Percentiles rank a stretch among this genome's conserved stretches.
These are phyloP conservation scores for Hyppa rectilinea DNA, from an alignment of 2,888 invertebrate genomes.

Conservation along the genomic window DNA sequence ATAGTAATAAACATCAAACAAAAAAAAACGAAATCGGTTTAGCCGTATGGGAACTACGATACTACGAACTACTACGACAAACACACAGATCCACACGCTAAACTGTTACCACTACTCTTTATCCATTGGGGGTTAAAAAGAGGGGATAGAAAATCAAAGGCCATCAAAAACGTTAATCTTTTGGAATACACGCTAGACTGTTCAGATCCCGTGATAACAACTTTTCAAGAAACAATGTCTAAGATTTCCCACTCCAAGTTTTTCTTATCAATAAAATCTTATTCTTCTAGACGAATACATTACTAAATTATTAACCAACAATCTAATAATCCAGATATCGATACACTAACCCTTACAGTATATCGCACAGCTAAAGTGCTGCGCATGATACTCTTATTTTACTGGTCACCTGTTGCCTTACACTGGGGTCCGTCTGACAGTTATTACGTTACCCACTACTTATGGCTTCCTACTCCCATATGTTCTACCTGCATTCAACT, in stretches of 20 bases:
- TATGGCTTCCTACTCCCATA: slow-evolving; percentile 48
- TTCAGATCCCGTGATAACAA: no score
- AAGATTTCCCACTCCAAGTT: background rate
- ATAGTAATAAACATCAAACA: no score
- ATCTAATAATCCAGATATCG: background rate
- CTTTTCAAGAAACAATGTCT: background rate
- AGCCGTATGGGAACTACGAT: no score
- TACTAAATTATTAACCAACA: no score
- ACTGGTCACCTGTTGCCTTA: slow-evolving; percentile 58
- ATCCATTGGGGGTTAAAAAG: no score
- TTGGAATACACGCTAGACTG: background rate
- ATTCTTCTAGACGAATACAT: no score
- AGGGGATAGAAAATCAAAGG: no score
- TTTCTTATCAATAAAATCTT: background rate
- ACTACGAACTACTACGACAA: no score
- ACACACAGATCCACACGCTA: no score
- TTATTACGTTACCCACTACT: slow-evolving; percentile 53
- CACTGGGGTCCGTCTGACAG: slow-evolving; percentile 40
- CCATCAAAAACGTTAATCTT: no score
- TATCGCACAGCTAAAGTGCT: slow-evolving; percentile 15
- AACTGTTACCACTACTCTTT: no score
- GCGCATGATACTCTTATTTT: slow-evolving; percentile 38
- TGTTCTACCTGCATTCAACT: slow-evolving; percentile 37
- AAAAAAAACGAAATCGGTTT: no score
- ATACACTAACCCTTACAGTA: slow-evolving; percentile 6